Evolutionary conservation across 2,888 invertebrate species (phyloP).

Genomic region (Amaurobius ferox): DNA sequence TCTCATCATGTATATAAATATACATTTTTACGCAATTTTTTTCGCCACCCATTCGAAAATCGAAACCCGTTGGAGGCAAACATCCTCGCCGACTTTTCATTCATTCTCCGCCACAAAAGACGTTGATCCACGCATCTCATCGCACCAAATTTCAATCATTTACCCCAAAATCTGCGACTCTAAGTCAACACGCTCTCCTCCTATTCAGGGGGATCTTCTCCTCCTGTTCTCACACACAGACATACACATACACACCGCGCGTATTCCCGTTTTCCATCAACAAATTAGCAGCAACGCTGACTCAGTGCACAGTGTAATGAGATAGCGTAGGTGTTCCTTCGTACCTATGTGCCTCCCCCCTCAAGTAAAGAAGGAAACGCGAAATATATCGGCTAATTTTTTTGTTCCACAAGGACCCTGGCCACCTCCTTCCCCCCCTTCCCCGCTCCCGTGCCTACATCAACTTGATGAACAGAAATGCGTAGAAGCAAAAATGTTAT

Average conservation of each 20-base stretch:
- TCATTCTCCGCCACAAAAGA: constrained; percentile 57
- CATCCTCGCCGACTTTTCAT: background rate
- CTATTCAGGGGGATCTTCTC: too few relatives aligned
- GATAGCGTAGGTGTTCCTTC: constrained; percentile 61
- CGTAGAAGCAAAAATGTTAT: constrained; percentile 72
- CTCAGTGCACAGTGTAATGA: constrained; percentile 68
- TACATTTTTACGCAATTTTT: constrained; percentile 21
- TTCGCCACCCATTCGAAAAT: constrained; percentile 11
- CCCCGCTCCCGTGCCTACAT: constrained; percentile 51
- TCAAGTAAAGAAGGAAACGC: constrained; percentile 47
- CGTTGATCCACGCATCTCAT: constrained; percentile 33
- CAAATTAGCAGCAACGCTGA: constrained; percentile 70
- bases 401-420: constrained; percentile 55
- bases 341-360: background rate
- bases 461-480: constrained; percentile 71
- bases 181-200: constrained; percentile 55
- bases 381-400: constrained; percentile 66
- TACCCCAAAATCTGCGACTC: constrained; percentile 60
- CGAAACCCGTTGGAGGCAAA: constrained; percentile 25
- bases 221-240: constrained; percentile 12
- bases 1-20: background rate
- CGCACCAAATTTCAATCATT: constrained; percentile 68
- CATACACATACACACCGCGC: constrained; percentile 8
- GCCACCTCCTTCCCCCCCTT: constrained; percentile 3
- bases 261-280: constrained; percentile 60